phyloP scores from a whole-genome alignment of 2,888 invertebrate genomes.

The Athalia cordata region DNA sequence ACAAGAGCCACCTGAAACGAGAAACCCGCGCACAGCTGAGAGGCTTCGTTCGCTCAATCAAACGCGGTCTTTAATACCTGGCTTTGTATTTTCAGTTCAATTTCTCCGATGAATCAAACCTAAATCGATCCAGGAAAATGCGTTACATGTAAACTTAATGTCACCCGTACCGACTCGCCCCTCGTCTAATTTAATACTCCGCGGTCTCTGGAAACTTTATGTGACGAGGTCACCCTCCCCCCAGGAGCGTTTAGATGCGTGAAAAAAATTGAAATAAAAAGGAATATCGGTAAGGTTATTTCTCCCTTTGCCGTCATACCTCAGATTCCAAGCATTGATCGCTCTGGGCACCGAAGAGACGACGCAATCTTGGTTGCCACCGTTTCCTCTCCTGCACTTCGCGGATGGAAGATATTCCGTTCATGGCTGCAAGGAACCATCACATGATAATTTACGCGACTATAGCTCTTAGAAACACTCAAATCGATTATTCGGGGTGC shows the following conservation, averaged over 20 bases:
- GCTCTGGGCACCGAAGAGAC: neutral
- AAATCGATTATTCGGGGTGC: constrained; percentile 19
- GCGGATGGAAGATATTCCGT: neutral
- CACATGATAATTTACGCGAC: constrained; percentile 12
- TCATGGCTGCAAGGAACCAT: neutral
- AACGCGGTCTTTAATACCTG: constrained; percentile 33
- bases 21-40: constrained; percentile 39
- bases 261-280: neutral
- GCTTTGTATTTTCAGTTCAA: constrained; percentile 35
- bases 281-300: too few species aligned
- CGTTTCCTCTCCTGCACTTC: neutral
- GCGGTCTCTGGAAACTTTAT: constrained; percentile 22
- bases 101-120: constrained; percentile 39
- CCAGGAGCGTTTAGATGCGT: neutral
- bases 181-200: constrained; percentile 22
- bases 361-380: neutral
- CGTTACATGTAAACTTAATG: constrained; percentile 14
- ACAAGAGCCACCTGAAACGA: constrained; percentile 10
- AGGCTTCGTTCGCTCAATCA: constrained; percentile 43
- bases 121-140: constrained; percentile 9
- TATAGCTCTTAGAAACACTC: constrained; percentile 1
- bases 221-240: neutral
- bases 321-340: constrained; percentile 8
- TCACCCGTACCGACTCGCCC: constrained; percentile 11
- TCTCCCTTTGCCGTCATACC: neutral